Conservation (phyloP, 2,888 invertebrate species). For the Thecocarcelia acutangulata region DNA sequence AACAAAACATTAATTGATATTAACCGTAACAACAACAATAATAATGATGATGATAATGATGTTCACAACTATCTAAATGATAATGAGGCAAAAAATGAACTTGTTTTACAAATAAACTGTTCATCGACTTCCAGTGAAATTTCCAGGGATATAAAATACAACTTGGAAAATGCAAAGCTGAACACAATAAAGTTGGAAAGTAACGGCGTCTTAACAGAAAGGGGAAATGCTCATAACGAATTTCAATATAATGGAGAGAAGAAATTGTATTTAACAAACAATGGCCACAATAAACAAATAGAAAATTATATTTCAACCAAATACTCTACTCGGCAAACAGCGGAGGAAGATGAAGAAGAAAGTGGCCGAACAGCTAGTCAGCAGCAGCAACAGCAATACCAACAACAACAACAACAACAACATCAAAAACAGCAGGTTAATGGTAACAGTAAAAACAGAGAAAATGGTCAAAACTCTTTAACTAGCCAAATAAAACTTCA, state of each 20-base stretch:
- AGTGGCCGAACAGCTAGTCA: slow-evolving; percentile 65
- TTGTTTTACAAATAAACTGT: slow-evolving; percentile 55
- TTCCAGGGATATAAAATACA: slow-evolving; percentile 56
- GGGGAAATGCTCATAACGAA: slow-evolving; percentile 66
- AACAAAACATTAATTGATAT: slow-evolving; percentile 72
- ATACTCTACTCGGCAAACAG: slow-evolving; percentile 68
- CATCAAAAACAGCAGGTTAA: slow-evolving; percentile 58
- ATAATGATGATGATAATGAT: slow-evolving; percentile 30
- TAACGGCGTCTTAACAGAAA: slow-evolving; percentile 48
- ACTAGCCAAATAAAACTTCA: slow-evolving; percentile 26
- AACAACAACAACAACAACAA: slow-evolving; percentile 37
- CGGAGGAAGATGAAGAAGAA: slow-evolving; percentile 71
- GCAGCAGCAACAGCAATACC: slow-evolving; percentile 40
- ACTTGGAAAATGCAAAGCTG: slow-evolving; percentile 22
- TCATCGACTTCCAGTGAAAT: slow-evolving; percentile 48
- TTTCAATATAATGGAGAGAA: slow-evolving; percentile 46
- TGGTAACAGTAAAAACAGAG: slow-evolving; percentile 66
- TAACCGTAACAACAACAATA: slow-evolving; percentile 62
- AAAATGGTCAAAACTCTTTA: slow-evolving; percentile 62
- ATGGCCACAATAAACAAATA: slow-evolving; percentile 45
- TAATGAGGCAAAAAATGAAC: slow-evolving; percentile 42
- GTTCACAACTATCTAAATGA: slow-evolving; percentile 39
- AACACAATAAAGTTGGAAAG: slow-evolving; percentile 22
- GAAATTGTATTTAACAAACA: slow-evolving; percentile 10
- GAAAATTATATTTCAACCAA: slow-evolving; percentile 65